A percentile compares a stretch with the other conserved stretches of the same genome.
Conservation (phyloP, 2,888 invertebrate species). For the Pomacea canaliculata region DNA sequence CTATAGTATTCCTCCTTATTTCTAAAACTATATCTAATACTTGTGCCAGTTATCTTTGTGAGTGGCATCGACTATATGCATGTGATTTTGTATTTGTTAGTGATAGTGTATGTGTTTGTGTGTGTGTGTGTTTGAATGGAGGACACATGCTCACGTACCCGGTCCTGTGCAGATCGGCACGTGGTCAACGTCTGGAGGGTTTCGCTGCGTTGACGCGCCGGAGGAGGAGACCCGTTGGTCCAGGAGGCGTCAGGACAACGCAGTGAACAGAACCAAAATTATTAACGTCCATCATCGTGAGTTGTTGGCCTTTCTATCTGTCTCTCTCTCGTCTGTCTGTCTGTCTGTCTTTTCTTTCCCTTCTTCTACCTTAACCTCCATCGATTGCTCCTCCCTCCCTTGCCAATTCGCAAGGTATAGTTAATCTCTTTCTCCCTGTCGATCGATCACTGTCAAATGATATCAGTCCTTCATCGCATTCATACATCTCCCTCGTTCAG, state of each 20-base stretch:
- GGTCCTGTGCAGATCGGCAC: conserved; percentile 38
- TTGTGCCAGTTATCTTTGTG: too few relatives aligned
- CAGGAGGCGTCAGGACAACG: conserved; percentile 6
- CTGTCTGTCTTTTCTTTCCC: too few relatives aligned
- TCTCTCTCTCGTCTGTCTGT: neutral
- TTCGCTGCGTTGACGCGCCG: conserved; percentile 23
- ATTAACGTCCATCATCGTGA: conserved; percentile 40
- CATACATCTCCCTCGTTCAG: neutral
- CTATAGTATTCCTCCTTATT: too few relatives aligned
- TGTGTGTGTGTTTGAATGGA: too few relatives aligned
- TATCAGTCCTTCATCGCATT: neutral
- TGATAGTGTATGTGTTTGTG: too few relatives aligned
- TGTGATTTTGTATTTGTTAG: too few relatives aligned
- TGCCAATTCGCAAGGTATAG: neutral
- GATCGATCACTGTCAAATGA: neutral
- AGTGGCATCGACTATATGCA: too few relatives aligned
- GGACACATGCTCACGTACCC: too few relatives aligned
- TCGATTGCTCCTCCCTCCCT: neutral
- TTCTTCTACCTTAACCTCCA: neutral
- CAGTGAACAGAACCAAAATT: conserved; percentile 31
- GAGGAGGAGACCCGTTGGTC: conserved; percentile 2
- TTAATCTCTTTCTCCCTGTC: neutral
- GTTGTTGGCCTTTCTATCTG: conserved; percentile 2
- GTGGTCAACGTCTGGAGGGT: conserved; percentile 36
- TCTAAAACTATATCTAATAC: too few relatives aligned